Percentiles rank a stretch among this genome's conserved stretches.
Evolutionary conservation across 1,140 invertebrate species (phyloP).

Genomic region (Leptoteleia sp.): DNA sequence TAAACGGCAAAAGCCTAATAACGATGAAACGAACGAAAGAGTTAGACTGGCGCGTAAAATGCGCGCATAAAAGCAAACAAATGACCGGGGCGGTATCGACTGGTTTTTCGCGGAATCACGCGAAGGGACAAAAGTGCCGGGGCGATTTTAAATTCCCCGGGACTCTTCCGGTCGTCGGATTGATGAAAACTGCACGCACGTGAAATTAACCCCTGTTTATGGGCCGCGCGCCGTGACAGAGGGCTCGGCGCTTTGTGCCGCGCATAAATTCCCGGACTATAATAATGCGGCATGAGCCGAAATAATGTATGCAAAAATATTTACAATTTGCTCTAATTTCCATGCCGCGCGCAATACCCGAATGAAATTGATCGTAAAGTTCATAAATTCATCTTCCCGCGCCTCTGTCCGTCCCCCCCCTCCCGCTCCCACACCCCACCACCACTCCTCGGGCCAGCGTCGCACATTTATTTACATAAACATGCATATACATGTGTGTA

Average conservation of each 20-base stretch:
- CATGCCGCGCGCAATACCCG: slow-evolving; percentile 46
- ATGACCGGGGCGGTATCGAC: too few species aligned
- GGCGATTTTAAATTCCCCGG: slow-evolving; percentile 6
- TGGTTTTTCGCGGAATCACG: too few species aligned
- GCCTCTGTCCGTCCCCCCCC: slow-evolving; percentile 26
- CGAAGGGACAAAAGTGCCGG: too few species aligned
- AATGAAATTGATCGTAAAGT: slow-evolving; percentile 64
- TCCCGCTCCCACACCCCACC: too few species aligned
- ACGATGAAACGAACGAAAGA: too few species aligned
- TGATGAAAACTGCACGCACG: slow-evolving; percentile 17
- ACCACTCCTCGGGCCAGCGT: background rate
- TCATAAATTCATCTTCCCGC: slow-evolving; percentile 57
- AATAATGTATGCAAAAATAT: slow-evolving; percentile 66
- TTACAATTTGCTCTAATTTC: slow-evolving; percentile 64
- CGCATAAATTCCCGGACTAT: slow-evolving; percentile 47
- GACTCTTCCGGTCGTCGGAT: slow-evolving; percentile 1
- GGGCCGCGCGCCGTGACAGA: slow-evolving; percentile 22
- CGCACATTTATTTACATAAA: slow-evolving; percentile 43
- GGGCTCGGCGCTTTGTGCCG: slow-evolving; percentile 12
- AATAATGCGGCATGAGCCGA: slow-evolving; percentile 32
- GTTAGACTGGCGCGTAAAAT: too few species aligned
- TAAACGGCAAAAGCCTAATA: too few species aligned
- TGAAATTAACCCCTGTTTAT: slow-evolving; percentile 54
- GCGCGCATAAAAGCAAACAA: too few species aligned
- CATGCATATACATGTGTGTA: slow-evolving; percentile 33